Evolutionary conservation across 1,140 invertebrate species (phyloP).

Genomic region (Myzus persicae): DNA sequence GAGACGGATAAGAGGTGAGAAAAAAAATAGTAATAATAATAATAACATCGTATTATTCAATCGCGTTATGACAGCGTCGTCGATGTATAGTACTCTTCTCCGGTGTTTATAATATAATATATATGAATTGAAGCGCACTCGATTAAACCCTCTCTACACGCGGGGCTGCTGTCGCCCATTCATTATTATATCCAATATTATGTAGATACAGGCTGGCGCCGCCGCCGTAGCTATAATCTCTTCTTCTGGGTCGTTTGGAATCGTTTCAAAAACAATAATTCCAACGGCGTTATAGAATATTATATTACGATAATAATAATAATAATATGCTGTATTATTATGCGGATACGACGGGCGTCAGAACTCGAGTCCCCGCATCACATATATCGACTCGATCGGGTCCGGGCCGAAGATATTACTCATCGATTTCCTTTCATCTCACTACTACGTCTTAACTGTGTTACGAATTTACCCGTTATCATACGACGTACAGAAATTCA

Average conservation of each 20-base stretch:
- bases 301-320: neutral
- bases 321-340: neutral
- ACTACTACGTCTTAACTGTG: neutral
- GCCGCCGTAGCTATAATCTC: neutral
- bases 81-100: neutral
- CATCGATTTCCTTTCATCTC: neutral
- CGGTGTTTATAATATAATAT: neutral
- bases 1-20: neutral
- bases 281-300: neutral
- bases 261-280: constrained; percentile 56
- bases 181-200: neutral
- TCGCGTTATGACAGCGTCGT: neutral
- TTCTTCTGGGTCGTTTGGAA: constrained; percentile 40
- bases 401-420: neutral
- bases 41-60: constrained; percentile 24
- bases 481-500: neutral
- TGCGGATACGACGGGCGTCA: neutral
- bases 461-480: neutral
- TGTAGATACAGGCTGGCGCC: neutral
- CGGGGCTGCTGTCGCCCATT: neutral
- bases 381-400: neutral
- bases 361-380: neutral
- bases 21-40: neutral
- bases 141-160: neutral
- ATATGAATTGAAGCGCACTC: constrained; percentile 3